Evolutionary conservation across 2,888 invertebrate species (phyloP).

Genomic region (Tanypteryx hageni): DNA sequence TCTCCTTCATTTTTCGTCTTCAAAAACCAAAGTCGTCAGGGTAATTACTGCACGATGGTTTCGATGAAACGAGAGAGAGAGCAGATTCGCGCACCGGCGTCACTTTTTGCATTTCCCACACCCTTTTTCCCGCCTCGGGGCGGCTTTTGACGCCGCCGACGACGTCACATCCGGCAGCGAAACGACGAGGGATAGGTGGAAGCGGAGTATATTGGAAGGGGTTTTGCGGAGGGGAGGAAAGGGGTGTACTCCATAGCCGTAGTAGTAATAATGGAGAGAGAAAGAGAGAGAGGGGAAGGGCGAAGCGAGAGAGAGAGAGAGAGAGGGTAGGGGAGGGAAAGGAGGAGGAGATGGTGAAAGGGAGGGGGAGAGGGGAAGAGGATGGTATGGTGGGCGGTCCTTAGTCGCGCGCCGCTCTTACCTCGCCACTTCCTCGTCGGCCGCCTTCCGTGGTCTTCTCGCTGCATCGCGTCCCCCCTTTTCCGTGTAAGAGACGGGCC

Average conservation of each 20-base stretch:
- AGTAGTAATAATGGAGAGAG: slow-evolving; percentile 20
- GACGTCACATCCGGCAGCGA: slow-evolving; percentile 16
- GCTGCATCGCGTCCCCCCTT: neutral
- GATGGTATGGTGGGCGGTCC: slow-evolving; percentile 18
- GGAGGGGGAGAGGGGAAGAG: neutral
- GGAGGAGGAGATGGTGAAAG: neutral
- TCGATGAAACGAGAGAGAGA: neutral
- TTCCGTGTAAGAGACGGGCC: neutral
- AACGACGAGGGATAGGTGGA: slow-evolving; percentile 14
- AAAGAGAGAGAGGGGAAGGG: neutral
- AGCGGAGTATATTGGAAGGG: neutral
- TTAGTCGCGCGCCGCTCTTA: neutral
- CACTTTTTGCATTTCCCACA: neutral
- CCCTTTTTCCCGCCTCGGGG: slow-evolving; percentile 29
- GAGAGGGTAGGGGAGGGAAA: neutral
- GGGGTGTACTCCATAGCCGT: neutral
- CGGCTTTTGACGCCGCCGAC: neutral
- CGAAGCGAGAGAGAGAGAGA: neutral
- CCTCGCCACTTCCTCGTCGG: slow-evolving; percentile 29
- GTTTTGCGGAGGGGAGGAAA: neutral
- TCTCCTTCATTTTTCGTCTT: too few relatives aligned
- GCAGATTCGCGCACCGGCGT: neutral
- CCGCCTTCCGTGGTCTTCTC: slow-evolving; percentile 1
- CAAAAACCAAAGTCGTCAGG: too few relatives aligned
- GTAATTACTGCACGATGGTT: too few relatives aligned